Base-by-base conservation (phyloP, 2,888 invertebrate genomes). In the Drosophila antonietae region DNA sequence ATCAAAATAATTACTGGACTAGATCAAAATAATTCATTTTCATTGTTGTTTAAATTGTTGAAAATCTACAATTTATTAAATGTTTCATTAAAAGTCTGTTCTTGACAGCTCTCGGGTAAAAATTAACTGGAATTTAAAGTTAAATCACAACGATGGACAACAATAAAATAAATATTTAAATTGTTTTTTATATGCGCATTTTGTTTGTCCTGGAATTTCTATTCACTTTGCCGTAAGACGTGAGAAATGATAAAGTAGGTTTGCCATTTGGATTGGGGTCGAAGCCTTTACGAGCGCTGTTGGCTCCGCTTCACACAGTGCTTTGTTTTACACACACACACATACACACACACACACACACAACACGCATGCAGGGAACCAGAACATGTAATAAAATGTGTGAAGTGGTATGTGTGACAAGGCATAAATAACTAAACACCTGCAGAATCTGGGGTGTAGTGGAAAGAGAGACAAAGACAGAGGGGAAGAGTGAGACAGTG, bases 351-450 rank as follows among this genome's bases (percentile, higher is more conserved):
- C 35, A 59, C 39, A 71, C 35, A 53, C 28, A 33, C 15, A 52
- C 20, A 57, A 23, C 28, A 53, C 33, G 62, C 37, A 49, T 18
- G 37, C 39, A 61, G 37, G 59, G 61, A 68, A 70, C 41, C 64
- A 65, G 53, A 64, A 72, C 66, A 78, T 72, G 72, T 66, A 66
- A 68, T 68, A 68, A 76, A 73, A 68, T 75, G 71, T 78, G 68
- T 57, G 78, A 68, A 63, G 61, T 58, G 69, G 68, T 67, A 84
- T 72, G 88, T 79, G 85, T 80, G 88, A 88, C 89, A 86, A 86
- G 84, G 81, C 84, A 85, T 85, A 88, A 85, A 85, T 85, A 85
- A 83, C 88, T 86, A 85, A 85, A 88, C 89, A 85, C 88, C 84
- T 85, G 88, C 84, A 86, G 74, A 83, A 75, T 74, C 62, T 57